A percentile compares a stretch with the other conserved stretches of the same genome.
Evolutionary conservation across 2,888 invertebrate species (phyloP).

Genomic region (Alentia gelatinosa): DNA sequence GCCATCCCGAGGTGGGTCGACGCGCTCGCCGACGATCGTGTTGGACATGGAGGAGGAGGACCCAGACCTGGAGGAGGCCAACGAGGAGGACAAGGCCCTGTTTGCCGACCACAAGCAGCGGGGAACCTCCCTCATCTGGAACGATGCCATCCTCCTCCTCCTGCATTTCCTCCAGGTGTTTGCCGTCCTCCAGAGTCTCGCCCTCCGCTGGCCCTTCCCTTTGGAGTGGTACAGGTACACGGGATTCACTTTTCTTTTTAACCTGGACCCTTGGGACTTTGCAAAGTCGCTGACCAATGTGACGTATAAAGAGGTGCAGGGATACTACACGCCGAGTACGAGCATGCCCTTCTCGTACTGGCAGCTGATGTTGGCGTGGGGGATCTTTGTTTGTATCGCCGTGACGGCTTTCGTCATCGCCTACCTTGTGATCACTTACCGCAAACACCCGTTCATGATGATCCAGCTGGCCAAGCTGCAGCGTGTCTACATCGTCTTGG

Average conservation of each 20-base stretch:
- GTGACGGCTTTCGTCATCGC: slow-evolving; percentile 65
- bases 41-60: slow-evolving; percentile 37
- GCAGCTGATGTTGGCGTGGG: slow-evolving; percentile 71
- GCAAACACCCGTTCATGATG: slow-evolving; percentile 69
- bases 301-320: slow-evolving; percentile 70
- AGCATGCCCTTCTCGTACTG: slow-evolving; percentile 68
- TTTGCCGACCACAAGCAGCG: slow-evolving; percentile 69
- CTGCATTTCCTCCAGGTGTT: slow-evolving; percentile 74
- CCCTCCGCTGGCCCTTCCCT: slow-evolving; percentile 76
- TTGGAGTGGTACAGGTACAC: slow-evolving; percentile 68
- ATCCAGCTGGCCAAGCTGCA: slow-evolving; percentile 72
- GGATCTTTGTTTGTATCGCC: slow-evolving; percentile 63
- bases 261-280: slow-evolving; percentile 76
- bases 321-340: slow-evolving; percentile 69
- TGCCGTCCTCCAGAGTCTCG: slow-evolving; percentile 74
- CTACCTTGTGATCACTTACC: slow-evolving; percentile 67
- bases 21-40: neutral
- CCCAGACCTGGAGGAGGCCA: slow-evolving; percentile 36
- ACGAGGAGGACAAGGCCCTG: slow-evolving; percentile 66
- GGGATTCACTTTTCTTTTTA: slow-evolving; percentile 72
- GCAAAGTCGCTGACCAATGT: slow-evolving; percentile 68
- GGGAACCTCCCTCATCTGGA: slow-evolving; percentile 71
- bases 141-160: slow-evolving; percentile 70
- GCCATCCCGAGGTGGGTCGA: neutral
- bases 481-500: slow-evolving; percentile 67